Evolutionary conservation across 2,113 vertebrate species (phyloP).

Genomic region (Phainopepla nitens): DNA sequence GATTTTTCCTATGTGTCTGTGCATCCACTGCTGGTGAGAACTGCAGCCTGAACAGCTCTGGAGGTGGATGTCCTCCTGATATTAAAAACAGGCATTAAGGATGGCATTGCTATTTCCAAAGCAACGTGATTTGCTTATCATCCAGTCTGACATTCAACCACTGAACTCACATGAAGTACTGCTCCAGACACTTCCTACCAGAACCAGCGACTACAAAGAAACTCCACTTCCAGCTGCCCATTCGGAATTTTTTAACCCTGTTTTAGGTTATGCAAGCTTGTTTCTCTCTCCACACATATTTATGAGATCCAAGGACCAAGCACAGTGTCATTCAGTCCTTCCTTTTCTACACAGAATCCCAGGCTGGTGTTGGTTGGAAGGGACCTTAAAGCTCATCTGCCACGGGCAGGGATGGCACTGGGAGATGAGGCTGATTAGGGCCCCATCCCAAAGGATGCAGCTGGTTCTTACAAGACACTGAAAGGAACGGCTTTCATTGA

Average conservation of each 20-base stretch:
- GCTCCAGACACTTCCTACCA: neutral
- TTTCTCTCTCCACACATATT: neutral
- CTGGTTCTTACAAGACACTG: neutral
- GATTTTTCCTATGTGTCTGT: neutral
- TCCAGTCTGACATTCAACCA: neutral
- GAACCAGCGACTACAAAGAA: neutral
- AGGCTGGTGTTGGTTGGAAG: neutral
- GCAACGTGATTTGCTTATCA: neutral
- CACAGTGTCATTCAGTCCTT: neutral
- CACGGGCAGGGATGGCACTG: neutral
- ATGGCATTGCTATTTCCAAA: neutral
- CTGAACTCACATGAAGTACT: neutral
- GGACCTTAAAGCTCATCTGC: neutral
- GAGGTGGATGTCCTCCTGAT: neutral
- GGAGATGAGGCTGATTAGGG: neutral
- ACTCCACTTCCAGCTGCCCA: neutral
- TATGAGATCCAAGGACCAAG: neutral
- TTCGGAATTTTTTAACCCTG: neutral
- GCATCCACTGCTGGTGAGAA: neutral
- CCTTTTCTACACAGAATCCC: neutral
- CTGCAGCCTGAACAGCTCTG: neutral
- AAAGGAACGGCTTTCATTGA: neutral
- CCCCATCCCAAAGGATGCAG: neutral
- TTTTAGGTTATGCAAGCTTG: neutral
- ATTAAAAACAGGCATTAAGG: neutral